phyloP scores from a whole-genome alignment of 92 coral and sea anemone species.

The Epizoanthus illoricatus region DNA sequence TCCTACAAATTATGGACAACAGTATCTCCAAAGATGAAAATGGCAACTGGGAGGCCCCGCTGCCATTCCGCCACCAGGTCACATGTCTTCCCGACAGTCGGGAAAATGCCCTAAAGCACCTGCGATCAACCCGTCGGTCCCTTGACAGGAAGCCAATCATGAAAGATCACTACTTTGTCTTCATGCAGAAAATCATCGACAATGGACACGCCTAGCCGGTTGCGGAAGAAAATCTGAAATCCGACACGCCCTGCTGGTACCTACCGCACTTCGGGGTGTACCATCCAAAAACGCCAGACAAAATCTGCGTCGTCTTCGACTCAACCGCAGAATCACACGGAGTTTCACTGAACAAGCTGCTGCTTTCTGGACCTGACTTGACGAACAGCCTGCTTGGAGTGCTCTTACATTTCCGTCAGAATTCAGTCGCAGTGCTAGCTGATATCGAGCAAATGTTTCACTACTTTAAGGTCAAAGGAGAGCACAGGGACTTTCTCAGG shows the following conservation, averaged over 20 bases:
- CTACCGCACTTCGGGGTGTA: conserved; percentile 51
- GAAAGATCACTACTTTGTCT: conserved; percentile 54
- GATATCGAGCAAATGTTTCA: no score
- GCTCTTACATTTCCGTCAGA: no score
- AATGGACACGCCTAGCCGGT: conserved; percentile 52
- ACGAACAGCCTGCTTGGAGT: conserved; percentile 54
- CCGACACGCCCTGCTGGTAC: conserved; percentile 41
- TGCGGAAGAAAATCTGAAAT: conserved; percentile 13
- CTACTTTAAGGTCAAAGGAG: conserved; percentile 39
- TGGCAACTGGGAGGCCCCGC: conserved; percentile 56
- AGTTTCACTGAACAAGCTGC: conserved; percentile 45
- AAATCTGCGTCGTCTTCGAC: conserved; percentile 57
- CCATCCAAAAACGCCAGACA: conserved; percentile 49
- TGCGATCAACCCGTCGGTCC: conserved; percentile 26
- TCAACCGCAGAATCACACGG: conserved; percentile 49
- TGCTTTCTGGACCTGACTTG: conserved; percentile 44
- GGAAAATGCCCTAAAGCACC: conserved; percentile 36
- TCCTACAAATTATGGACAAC: no score
- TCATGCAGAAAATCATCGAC: no score
- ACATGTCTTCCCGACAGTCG: conserved; percentile 38
- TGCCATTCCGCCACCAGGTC: conserved; percentile 41
- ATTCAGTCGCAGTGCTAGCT: conserved; percentile 53
- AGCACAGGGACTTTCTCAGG: conserved; percentile 48
- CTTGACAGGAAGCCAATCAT: conserved; percentile 41
- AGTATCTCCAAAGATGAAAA: no score